These are phyloP conservation scores for Nemurella pictetii DNA, from an alignment of 2,888 invertebrate species.

Conservation along the genomic window DNA sequence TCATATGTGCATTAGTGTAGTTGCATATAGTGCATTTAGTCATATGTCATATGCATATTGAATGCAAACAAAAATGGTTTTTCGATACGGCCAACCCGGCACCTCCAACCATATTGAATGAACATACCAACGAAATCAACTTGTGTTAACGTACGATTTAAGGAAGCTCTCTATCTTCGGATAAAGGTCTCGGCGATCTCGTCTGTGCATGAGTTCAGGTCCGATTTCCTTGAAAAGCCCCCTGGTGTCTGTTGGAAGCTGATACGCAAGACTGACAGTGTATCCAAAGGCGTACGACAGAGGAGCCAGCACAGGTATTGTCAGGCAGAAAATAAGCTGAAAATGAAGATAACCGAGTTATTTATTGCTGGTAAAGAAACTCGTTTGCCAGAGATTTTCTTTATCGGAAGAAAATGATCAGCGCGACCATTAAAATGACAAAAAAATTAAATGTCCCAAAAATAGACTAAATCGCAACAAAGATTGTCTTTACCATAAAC, in stretches of 20 bases:
- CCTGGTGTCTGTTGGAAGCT: conserved; percentile 68
- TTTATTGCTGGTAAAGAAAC: neutral
- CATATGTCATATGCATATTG: neutral
- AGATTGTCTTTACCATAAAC: neutral
- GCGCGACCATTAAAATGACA: neutral
- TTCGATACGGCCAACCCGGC: too few relatives aligned
- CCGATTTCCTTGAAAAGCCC: conserved; percentile 44
- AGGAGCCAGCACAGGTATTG: conserved; percentile 60
- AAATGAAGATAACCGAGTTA: neutral
- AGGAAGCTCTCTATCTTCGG: conserved; percentile 64
- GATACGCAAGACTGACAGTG: conserved; percentile 77
- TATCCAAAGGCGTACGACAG: conserved; percentile 68
- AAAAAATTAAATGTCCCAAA: neutral
- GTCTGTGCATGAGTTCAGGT: conserved; percentile 60
- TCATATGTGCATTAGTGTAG: too few relatives aligned
- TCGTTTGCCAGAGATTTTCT: too few relatives aligned
- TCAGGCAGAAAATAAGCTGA: conserved; percentile 59
- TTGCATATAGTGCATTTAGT: too few relatives aligned
- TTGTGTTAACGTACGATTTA: conserved; percentile 63
- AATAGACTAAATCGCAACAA: neutral
- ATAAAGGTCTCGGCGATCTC: conserved; percentile 64
- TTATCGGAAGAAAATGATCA: neutral
- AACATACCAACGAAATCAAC: too few relatives aligned
- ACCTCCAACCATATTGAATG: too few relatives aligned
- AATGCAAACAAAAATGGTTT: too few relatives aligned